Evolutionary conservation across 1,140 invertebrate genomes (phyloP).

Genomic region (Muscidifurax raptorellus): DNA sequence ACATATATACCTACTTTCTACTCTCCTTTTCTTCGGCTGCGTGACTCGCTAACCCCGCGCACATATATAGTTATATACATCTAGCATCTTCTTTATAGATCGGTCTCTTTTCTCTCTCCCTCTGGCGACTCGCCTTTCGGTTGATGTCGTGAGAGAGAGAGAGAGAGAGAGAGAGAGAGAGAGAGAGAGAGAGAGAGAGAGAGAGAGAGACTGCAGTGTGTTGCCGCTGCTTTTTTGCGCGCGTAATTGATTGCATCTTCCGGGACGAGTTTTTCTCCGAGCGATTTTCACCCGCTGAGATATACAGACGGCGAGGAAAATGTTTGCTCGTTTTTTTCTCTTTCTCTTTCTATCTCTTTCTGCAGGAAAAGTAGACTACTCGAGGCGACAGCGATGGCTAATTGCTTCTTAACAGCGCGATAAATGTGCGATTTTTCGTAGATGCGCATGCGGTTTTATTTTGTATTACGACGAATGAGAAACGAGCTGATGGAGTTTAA

Average conservation of each 20-base stretch:
- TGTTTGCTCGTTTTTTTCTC: not conserved
- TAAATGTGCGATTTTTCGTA: not conserved
- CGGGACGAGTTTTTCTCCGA: not conserved
- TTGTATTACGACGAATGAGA: too few relatives aligned
- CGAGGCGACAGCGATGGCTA: not conserved
- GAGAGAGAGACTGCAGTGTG: not conserved
- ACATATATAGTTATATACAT: too few relatives aligned
- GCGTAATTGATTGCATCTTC: slow-evolving; percentile 36
- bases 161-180: too few relatives aligned
- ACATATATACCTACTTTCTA: slow-evolving; percentile 9
- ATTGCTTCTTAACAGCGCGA: not conserved
- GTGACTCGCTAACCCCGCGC: not conserved
- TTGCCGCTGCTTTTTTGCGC: not conserved
- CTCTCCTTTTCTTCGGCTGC: slow-evolving; percentile 12
- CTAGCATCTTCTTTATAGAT: not conserved
- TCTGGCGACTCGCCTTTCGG: not conserved
- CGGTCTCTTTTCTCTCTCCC: not conserved
- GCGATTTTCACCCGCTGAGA: not conserved
- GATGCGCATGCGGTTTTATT: not conserved
- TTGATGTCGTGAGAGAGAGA: not conserved
- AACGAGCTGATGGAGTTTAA: not conserved
- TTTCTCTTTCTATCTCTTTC: not conserved
- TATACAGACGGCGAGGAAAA: not conserved
- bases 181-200: too few relatives aligned
- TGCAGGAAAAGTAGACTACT: too few relatives aligned